Conservation (phyloP, 2,888 invertebrate genomes). For the Sminthurinus aureus region DNA sequence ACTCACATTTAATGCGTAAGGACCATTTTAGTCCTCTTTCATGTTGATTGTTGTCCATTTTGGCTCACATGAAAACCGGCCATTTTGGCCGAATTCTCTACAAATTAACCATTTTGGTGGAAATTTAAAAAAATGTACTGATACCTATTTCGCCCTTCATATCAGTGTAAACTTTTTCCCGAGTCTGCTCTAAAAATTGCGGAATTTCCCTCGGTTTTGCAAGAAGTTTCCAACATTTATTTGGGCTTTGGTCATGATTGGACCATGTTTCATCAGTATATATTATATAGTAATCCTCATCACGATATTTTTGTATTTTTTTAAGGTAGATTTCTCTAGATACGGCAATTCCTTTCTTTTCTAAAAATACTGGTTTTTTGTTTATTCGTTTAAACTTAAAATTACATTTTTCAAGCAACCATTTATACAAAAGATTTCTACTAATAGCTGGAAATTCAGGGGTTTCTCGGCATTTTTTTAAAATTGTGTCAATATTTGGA, state of each 20-base stretch:
- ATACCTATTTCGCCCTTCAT: background rate
- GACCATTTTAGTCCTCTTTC: too few relatives aligned
- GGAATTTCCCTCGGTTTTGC: background rate
- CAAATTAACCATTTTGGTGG: too few relatives aligned
- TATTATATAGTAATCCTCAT: background rate
- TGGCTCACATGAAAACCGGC: too few relatives aligned
- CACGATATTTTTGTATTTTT: background rate
- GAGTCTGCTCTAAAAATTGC: background rate
- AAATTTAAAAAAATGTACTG: background rate
- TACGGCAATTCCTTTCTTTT: background rate
- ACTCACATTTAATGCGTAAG: too few relatives aligned
- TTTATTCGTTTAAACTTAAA: background rate
- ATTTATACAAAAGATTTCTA: background rate
- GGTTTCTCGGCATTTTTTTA: background rate
- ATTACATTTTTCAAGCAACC: background rate
- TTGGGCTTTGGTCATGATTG: background rate
- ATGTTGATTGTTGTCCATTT: too few relatives aligned
- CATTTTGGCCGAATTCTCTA: too few relatives aligned
- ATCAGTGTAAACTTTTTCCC: background rate
- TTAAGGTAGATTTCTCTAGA: background rate
- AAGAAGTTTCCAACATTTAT: background rate
- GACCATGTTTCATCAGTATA: conserved; percentile 6
- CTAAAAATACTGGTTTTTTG: background rate
- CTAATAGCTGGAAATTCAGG: background rate
- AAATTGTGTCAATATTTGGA: background rate